Base-by-base conservation (phyloP, 2,797 vertebrate species). In the Falco peregrinus region DNA sequence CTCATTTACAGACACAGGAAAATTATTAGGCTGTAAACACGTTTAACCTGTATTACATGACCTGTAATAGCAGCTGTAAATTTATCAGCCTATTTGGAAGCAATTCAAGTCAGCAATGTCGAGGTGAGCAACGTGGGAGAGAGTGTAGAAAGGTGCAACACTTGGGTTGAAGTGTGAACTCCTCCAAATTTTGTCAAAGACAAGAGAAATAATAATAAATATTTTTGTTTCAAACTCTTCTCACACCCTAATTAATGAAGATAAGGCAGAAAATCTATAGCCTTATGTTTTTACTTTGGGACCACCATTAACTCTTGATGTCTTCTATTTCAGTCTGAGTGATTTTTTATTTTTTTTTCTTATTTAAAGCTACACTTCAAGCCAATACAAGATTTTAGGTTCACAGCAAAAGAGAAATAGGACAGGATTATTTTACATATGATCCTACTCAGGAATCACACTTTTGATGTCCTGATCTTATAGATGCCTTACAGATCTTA, bases 21-120 rank as follows among this genome's bases (percentile, higher is more conserved):
- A 94, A 90, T 91, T 96, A 96, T 88, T 84, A 81, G 87, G 61
- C 51, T 89, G 84, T 96, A 97, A 97, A 96, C 84, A 41, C 15
- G 15, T 79, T 96, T 92, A 96, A 82, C 57, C 78, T 90, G 33
- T 68, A 81, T 89, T 84, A 85, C 47, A 65, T 77, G 93, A 65
- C 57, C 64, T 64, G 50, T 91, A 95, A 90, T 80, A 95, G 92
- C 73, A 80, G 47, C 24, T 82, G 81, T 93, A 96, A 94, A 96
- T 85, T 93, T 93, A 83, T 60, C 63, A 89, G n/a, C 76, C 53
- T 86, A 50, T 93, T 85, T 75, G 77, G 90, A 95, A 86, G 39
- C 45, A 77, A 83, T 93, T 90, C 56, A 56, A 69, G 31, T 60
- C 65, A 70, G 60, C 22, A 13, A 28, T 53, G 51, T 41, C n/a